Percentiles rank a stretch among this genome's conserved stretches.
phyloP scores from a whole-genome alignment of 37 sponge, comb jelly and placozoan species.

The Lycopodina hypogea region DNA sequence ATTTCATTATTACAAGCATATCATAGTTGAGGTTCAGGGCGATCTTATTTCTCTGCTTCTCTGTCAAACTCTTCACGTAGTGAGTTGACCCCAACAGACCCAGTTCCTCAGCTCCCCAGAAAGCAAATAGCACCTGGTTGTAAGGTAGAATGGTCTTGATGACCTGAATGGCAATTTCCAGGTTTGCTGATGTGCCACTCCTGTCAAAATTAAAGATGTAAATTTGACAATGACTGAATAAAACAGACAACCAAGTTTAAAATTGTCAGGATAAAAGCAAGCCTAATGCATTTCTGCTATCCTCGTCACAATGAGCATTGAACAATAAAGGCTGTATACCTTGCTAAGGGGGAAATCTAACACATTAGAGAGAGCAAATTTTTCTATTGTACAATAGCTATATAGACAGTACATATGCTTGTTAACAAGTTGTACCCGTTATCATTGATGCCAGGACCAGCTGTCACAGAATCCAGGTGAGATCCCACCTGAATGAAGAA shows the following conservation, averaged over 20 bases:
- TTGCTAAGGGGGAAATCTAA: no score
- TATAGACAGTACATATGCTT: no score
- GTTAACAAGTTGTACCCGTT: constrained; percentile 59
- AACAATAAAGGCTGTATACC: no score
- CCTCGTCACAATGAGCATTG: not conserved
- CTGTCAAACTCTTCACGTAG: constrained; percentile 49
- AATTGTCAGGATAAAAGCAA: not conserved
- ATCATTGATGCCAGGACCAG: constrained; percentile 88
- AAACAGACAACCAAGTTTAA: not conserved
- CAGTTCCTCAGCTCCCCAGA: constrained; percentile 85
- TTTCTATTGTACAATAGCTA: no score
- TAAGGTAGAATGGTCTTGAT: constrained; percentile 2
- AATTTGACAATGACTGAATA: not conserved
- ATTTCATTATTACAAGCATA: constrained; percentile 56
- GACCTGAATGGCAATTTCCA: constrained; percentile 63
- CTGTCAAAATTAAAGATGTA: constrained; percentile 17
- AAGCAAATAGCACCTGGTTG: constrained; percentile 76
- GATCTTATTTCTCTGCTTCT: constrained; percentile 25
- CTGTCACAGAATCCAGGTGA: constrained; percentile 84
- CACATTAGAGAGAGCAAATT: no score
- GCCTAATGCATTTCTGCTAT: not conserved
- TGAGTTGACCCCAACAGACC: constrained; percentile 72
- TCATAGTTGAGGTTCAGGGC: constrained; percentile 79
- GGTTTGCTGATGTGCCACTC: constrained; percentile 78
- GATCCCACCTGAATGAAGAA: constrained; percentile 58